A percentile compares a stretch with the other conserved stretches of the same genome.
phyloP scores from a whole-genome alignment of 2,888 invertebrate species.

The Phlogophora meticulosa region DNA sequence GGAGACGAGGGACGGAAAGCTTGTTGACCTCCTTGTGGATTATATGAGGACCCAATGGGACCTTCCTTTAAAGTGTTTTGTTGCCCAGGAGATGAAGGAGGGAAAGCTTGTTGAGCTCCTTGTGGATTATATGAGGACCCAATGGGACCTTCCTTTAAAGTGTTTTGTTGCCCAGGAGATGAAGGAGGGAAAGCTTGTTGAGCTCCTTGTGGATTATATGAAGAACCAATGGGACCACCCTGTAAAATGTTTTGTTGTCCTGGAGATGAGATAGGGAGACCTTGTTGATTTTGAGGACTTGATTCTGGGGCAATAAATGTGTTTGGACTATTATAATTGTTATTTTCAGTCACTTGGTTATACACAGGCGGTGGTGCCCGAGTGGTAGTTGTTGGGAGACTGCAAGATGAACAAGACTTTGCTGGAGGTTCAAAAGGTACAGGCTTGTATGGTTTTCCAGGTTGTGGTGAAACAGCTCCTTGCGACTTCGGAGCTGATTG shows the following conservation, averaged over 20 bases:
- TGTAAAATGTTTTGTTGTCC: background rate
- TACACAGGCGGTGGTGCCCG: constrained; percentile 70
- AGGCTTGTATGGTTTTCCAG: constrained; percentile 52
- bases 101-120: background rate
- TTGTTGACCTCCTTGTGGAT: constrained; percentile 30
- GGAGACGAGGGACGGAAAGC: constrained; percentile 13
- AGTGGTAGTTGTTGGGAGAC: constrained; percentile 89
- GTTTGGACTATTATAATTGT: constrained; percentile 41
- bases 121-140: constrained; percentile 17
- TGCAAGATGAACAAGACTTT: constrained; percentile 91
- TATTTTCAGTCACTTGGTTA: constrained; percentile 33
- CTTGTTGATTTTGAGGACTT: constrained; percentile 30
- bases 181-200: too few relatives aligned
- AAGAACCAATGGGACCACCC: too few relatives aligned
- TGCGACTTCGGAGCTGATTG: constrained; percentile 53
- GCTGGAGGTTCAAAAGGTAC: constrained; percentile 78
- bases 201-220: too few relatives aligned
- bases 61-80: constrained; percentile 13
- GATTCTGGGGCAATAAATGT: constrained; percentile 20
- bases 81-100: constrained; percentile 2
- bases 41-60: constrained; percentile 17
- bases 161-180: too few relatives aligned
- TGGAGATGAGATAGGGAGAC: constrained; percentile 4
- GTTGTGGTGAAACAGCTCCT: constrained; percentile 50
- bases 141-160: too few relatives aligned